A percentile compares a stretch with the other conserved stretches of the same genome.
Evolutionary conservation across 2,797 vertebrate genomes (phyloP).

Genomic region (Falco cherrug): DNA sequence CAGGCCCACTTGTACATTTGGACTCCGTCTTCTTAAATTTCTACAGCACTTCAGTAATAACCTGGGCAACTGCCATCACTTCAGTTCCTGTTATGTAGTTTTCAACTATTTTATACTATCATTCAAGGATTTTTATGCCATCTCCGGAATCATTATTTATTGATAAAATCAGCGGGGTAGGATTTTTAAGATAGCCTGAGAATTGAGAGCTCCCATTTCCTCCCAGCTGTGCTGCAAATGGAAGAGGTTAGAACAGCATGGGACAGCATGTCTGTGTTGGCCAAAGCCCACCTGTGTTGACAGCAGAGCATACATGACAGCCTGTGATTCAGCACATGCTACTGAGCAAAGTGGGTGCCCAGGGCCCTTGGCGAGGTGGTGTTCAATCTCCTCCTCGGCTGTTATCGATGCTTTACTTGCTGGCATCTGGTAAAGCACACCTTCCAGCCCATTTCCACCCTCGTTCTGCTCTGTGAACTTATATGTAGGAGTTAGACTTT

Average conservation of each 20-base stretch:
- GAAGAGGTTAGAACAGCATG: neutral
- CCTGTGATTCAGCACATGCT: neutral
- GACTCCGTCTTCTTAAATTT: neutral
- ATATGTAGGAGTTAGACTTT: neutral
- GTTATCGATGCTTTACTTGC: neutral
- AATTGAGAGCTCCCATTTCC: neutral
- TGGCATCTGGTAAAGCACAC: neutral
- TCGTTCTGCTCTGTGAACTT: neutral
- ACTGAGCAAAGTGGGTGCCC: neutral
- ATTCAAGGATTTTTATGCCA: neutral
- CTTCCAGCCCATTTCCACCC: neutral
- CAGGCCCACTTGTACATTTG: neutral
- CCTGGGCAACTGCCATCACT: neutral
- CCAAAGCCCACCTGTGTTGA: accelerated
- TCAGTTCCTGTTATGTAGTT: neutral
- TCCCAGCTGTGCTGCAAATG: neutral
- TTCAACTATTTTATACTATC: neutral
- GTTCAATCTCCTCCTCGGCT: neutral
- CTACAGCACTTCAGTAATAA: neutral
- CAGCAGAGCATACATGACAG: neutral
- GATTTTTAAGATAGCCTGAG: neutral
- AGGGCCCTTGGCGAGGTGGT: too few relatives aligned
- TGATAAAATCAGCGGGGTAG: neutral
- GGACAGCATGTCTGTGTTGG: neutral
- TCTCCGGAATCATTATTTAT: neutral